Evolutionary conservation across 1,140 invertebrate genomes (phyloP).

Genomic region (Scylla paramamosain): DNA sequence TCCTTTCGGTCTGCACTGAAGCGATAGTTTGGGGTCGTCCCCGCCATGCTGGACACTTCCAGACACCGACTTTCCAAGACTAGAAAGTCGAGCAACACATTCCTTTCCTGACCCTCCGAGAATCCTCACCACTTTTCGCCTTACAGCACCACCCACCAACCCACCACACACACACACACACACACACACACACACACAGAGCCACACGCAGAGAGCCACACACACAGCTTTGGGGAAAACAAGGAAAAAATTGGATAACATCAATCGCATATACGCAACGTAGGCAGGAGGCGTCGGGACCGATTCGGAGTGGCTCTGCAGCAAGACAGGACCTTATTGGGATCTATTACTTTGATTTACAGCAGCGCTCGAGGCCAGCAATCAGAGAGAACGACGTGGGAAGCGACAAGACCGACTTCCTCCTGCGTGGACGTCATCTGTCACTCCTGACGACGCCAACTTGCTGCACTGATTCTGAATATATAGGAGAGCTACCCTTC

Average conservation of each 20-base stretch:
- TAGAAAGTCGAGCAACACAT: not conserved
- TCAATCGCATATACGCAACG: not conserved
- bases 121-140: slow-evolving; percentile 8
- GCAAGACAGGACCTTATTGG: slow-evolving; percentile 11
- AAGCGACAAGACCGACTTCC: slow-evolving; percentile 10
- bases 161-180: too few relatives aligned
- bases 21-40: too few relatives aligned
- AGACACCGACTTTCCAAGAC: not conserved
- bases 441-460: not conserved
- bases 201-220: too few relatives aligned
- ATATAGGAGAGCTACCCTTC: too few relatives aligned
- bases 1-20: too few relatives aligned
- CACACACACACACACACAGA: too few relatives aligned
- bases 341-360: slow-evolving; percentile 24
- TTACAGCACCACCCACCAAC: not conserved
- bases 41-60: not conserved
- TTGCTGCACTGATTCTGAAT: not conserved
- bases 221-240: not conserved
- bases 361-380: not conserved
- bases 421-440: not conserved
- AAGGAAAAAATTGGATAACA: not conserved
- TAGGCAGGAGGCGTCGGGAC: not conserved
- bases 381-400: slow-evolving; percentile 10
- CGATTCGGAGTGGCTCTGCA: not conserved
- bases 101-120: not conserved